Base-by-base conservation (phyloP, 35 echinoderm and acorn worm species). In the Ptychodera flava region DNA sequence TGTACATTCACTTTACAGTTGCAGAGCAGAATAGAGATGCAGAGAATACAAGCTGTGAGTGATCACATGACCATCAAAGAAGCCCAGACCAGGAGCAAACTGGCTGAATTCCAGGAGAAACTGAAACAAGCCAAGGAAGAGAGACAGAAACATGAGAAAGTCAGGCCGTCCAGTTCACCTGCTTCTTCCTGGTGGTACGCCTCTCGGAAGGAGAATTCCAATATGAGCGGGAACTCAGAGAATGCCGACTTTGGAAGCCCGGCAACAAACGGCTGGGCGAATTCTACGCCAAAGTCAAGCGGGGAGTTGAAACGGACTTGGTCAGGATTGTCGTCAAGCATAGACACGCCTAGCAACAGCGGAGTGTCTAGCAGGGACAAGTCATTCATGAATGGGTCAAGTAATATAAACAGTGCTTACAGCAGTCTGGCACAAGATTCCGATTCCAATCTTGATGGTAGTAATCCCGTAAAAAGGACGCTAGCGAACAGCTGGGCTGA, bases 51-150 rank as follows among this genome's bases (percentile, higher is more conserved):
- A 1, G 15, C 82, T 15, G 35, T 83, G 1, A 83, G 37, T 36
- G 37, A 30, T 36, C 82, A 83, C 37, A 14, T 83, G 16, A 35
- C 82, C 37, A n/a, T 83, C 30, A 83, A 83, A 31, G 82, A 83
- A 83, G 33, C 34, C 30, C 28, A 28, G 27, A 83, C 82, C 16
- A 83, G 82, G 37, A 33, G 37, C 16, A 83, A 83, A 83, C 82
- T 83, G 0, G 12, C 16, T 27, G 82, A 83, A 12, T 83, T 83
- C 28, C 35, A 37, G 37, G 35, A 36, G 35, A 83, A 37, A 36
- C 37, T 83, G 37, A 34, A 37, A 37, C 33, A 35, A 83, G 34
- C 82, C 12, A 83, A 83, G 28, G 82, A 83, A 83, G 35, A 12
- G 2, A 28, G 31, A 16, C 31, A 1, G 27, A 33, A 33, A 33